Percentiles rank a stretch among this genome's conserved stretches.
phyloP scores from a whole-genome alignment of 1,140 invertebrate species.

The Cyclargus thomasi region DNA sequence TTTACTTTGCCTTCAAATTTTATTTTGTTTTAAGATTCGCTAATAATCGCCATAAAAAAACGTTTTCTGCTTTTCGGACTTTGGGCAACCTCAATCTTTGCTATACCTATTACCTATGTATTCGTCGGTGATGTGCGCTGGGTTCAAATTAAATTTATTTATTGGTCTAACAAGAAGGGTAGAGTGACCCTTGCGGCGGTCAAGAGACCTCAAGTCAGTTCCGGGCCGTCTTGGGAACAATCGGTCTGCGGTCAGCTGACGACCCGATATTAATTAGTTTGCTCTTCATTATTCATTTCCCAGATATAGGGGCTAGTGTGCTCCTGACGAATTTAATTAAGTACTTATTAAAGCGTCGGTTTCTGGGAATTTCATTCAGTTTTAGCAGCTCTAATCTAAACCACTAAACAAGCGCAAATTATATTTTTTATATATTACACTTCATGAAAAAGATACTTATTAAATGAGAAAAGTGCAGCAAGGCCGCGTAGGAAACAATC shows the following conservation, averaged over 20 bases:
- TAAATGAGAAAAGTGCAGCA: too few relatives aligned
- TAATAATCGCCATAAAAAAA: too few relatives aligned
- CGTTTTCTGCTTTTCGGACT: too few relatives aligned
- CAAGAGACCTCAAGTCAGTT: conserved; percentile 42
- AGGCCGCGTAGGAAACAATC: too few relatives aligned
- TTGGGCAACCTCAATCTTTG: not conserved
- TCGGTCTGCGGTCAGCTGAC: conserved; percentile 33
- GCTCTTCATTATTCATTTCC: conserved; percentile 38
- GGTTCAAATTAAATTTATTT: conserved; percentile 7
- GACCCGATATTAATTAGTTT: conserved; percentile 45
- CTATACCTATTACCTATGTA: too few relatives aligned
- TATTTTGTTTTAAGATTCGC: too few relatives aligned
- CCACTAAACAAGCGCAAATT: too few relatives aligned
- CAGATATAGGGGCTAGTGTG: conserved; percentile 5
- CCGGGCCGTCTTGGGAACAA: conserved; percentile 39
- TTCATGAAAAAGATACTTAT: too few relatives aligned
- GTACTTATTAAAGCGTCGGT: too few relatives aligned
- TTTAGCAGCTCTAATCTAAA: too few relatives aligned
- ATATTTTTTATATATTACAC: too few relatives aligned
- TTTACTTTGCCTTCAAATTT: too few relatives aligned
- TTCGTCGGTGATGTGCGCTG: not conserved
- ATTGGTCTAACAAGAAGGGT: conserved; percentile 34
- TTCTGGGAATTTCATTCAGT: not conserved
- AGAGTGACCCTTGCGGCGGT: conserved; percentile 40
- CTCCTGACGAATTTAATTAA: conserved; percentile 7